Conservation (phyloP, 2,113 vertebrate species). For the Erinaceus europaeus region DNA sequence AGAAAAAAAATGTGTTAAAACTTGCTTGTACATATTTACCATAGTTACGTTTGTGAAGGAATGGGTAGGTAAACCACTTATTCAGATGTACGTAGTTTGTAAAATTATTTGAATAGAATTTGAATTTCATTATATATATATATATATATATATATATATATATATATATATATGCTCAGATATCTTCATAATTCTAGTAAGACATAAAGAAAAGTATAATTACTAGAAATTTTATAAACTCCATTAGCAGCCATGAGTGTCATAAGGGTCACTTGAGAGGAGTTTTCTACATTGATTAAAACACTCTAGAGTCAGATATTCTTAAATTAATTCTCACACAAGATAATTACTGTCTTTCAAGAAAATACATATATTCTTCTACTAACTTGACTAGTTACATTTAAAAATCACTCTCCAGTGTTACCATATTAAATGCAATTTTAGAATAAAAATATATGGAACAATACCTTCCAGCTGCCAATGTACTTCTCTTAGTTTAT, state of each 20-base stretch:
- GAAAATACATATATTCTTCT: not conserved
- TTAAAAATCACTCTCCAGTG: too few relatives aligned
- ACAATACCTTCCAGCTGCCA: too few relatives aligned
- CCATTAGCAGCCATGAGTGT: rapidly evolving
- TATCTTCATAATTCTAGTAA: not conserved
- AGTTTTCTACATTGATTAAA: not conserved
- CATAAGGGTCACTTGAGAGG: not conserved
- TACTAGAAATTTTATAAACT: not conserved
- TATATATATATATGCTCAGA: not conserved
- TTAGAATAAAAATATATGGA: too few relatives aligned
- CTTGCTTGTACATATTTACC: not conserved
- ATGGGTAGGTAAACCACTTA: too few relatives aligned
- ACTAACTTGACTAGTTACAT: too few relatives aligned
- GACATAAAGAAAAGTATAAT: not conserved
- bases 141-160: too few relatives aligned
- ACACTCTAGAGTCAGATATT: not conserved
- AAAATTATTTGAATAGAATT: not conserved
- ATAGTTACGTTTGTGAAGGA: not conserved
- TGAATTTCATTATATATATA: not conserved
- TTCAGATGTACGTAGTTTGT: too few relatives aligned
- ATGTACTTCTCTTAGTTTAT: too few relatives aligned
- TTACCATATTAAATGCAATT: too few relatives aligned
- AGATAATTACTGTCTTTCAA: not conserved
- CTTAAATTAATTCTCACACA: not conserved
- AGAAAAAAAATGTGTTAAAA: not conserved